A percentile compares a stretch with the other conserved stretches of the same genome.
These are phyloP conservation scores for Chionis minor DNA, from an alignment of 2,113 vertebrate species.

Conservation along the genomic window DNA sequence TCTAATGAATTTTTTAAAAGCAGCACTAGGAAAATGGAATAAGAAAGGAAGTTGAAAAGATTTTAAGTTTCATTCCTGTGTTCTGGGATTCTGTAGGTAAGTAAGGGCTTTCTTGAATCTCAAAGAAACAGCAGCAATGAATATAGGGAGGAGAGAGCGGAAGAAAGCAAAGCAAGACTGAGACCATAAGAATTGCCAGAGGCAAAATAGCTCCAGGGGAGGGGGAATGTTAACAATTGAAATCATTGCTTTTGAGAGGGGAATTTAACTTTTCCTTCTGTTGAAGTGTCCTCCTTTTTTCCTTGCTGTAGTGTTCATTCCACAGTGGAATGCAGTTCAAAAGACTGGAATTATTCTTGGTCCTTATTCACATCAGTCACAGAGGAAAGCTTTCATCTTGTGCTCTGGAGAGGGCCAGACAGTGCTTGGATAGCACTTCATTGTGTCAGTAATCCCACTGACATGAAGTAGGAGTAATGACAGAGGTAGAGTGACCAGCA, in stretches of 20 bases:
- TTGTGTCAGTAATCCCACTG: background rate
- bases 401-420: background rate
- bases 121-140: background rate
- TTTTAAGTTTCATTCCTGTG: background rate
- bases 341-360: background rate
- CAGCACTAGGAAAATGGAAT: background rate
- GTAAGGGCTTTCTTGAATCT: background rate
- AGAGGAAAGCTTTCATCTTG: background rate
- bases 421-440: background rate
- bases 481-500: background rate
- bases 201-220: background rate
- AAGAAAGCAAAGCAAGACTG: background rate
- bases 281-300: rapidly evolving
- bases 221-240: background rate
- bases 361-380: background rate
- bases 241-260: background rate
- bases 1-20: background rate
- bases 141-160: background rate
- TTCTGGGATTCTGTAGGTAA: background rate
- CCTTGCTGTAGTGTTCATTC: background rate
- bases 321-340: background rate
- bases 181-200: background rate
- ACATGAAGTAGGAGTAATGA: background rate
- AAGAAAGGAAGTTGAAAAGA: background rate
- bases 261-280: background rate